Conservation (phyloP, 2,113 vertebrate species). For the Calonectris borealis region DNA sequence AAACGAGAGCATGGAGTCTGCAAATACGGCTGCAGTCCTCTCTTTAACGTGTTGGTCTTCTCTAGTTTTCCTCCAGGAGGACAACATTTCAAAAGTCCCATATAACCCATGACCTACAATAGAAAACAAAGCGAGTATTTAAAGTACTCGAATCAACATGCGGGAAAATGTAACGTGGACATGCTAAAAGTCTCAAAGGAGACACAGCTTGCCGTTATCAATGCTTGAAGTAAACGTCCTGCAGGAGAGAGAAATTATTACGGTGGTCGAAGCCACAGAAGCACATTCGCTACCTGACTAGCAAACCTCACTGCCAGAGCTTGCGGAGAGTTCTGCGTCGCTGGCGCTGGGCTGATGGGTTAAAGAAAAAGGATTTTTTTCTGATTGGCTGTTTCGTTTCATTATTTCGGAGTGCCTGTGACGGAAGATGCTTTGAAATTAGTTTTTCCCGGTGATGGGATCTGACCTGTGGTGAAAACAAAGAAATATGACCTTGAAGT, state of each 20-base stretch:
- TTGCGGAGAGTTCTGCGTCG: neutral
- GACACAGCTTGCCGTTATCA: neutral
- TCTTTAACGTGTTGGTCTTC: conserved; percentile 99
- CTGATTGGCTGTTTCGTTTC: neutral
- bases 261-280: neutral
- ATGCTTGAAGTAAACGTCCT: neutral
- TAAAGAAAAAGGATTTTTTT: neutral
- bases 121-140: conserved; percentile 71
- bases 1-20: conserved; percentile 96
- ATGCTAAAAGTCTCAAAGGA: neutral
- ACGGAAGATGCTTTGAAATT: conserved; percentile 47
- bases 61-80: conserved; percentile 94
- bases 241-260: neutral
- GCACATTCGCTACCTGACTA: neutral
- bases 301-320: neutral
- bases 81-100: conserved; percentile 98
- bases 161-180: neutral
- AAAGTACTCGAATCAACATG: conserved; percentile 20
- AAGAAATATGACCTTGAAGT: neutral
- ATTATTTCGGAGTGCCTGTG: conserved; percentile 16
- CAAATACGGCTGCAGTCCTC: conserved; percentile 93
- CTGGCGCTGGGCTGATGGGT: neutral
- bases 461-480: conserved; percentile 54
- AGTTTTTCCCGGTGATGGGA: conserved; percentile 24
- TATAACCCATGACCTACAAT: conserved; percentile 96